Percentiles rank a stretch among this genome's conserved stretches.
phyloP scores from a whole-genome alignment of 2,797 vertebrate species.

The Takifugu ocellatus region DNA sequence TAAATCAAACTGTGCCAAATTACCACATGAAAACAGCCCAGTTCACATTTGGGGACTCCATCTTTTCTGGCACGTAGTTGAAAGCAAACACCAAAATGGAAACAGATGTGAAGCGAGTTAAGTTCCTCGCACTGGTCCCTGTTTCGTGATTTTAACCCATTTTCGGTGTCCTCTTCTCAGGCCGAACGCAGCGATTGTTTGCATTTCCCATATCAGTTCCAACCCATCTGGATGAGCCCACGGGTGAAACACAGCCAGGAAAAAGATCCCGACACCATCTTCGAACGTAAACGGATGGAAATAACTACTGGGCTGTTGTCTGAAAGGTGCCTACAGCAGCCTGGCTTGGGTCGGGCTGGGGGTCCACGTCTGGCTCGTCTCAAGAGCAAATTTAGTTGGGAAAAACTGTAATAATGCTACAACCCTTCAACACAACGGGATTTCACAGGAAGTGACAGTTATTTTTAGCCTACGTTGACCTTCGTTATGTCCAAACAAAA shows the following conservation, averaged over 20 bases:
- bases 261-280: not conserved
- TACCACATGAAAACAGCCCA: conserved; percentile 68
- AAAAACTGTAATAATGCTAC: no score
- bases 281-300: no score
- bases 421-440: no score
- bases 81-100: conserved; percentile 72
- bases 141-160: conserved; percentile 54
- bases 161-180: conserved; percentile 26
- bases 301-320: no score
- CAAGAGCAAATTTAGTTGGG: no score
- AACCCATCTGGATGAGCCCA: conserved; percentile 12
- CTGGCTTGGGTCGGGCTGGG: no score
- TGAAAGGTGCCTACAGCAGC: no score
- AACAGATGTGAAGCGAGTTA: conserved; percentile 68
- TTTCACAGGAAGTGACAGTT: no score
- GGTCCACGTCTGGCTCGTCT: no score
- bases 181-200: conserved; percentile 41
- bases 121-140: conserved; percentile 35
- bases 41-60: conserved; percentile 60
- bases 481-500: no score
- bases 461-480: no score
- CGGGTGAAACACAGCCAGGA: conserved; percentile 14
- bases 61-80: conserved; percentile 60
- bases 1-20: conserved; percentile 48
- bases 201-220: conserved; percentile 25